phyloP scores from a whole-genome alignment of 2,888 invertebrate genomes.

The Limnephilus marmoratus region DNA sequence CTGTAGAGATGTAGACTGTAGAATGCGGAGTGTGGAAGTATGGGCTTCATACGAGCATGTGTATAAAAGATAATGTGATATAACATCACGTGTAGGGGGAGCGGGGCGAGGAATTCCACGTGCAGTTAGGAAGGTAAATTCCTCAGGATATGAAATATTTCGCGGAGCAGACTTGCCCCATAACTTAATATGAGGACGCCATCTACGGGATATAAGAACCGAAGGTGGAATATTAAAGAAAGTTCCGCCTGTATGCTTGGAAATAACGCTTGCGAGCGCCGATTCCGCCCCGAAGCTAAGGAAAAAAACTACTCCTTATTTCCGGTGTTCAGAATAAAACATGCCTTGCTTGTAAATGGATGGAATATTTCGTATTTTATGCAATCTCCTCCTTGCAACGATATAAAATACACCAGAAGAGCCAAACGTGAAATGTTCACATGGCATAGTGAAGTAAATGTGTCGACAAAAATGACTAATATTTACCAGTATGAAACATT shows the following conservation, averaged over 20 bases:
- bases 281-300: neutral
- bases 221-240: slow-evolving; percentile 29
- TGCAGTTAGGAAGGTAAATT: slow-evolving; percentile 61
- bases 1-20: neutral
- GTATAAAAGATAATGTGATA: neutral
- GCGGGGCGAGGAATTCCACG: slow-evolving; percentile 56
- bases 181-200: slow-evolving; percentile 54
- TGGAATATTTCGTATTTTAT: slow-evolving; percentile 12
- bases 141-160: slow-evolving; percentile 65
- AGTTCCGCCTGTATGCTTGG: slow-evolving; percentile 11
- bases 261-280: slow-evolving; percentile 21
- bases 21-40: neutral
- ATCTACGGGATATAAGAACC: slow-evolving; percentile 2
- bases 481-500: neutral
- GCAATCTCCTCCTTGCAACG: slow-evolving; percentile 11
- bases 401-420: neutral
- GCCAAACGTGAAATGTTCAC: neutral
- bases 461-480: neutral
- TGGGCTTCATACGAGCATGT: neutral
- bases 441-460: neutral
- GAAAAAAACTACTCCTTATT: slow-evolving; percentile 19
- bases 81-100: neutral
- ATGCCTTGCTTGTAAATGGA: slow-evolving; percentile 18
- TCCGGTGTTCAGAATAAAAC: slow-evolving; percentile 27
- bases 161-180: slow-evolving; percentile 29